Base-by-base conservation (phyloP, 2,888 invertebrate genomes). In the Drosophila borealis region DNA sequence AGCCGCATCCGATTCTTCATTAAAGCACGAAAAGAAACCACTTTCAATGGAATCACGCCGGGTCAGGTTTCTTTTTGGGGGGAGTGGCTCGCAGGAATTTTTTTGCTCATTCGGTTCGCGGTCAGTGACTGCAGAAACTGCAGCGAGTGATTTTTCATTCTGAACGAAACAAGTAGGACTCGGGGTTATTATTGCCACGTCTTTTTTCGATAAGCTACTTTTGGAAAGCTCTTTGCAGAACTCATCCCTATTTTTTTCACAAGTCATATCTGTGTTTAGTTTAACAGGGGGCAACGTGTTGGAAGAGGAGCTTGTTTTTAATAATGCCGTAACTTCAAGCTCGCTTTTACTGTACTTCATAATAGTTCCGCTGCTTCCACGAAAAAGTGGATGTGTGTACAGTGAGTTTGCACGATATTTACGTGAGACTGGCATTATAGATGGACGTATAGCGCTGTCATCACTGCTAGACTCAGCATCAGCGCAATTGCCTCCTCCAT, bases 11-110 rank as follows among this genome's bases (percentile, higher is more conserved):
- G 95, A 94, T 90, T 96, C 96, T 90, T 96, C 96, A 88, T 96
- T 96, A 73, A 96, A 96, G 83, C 96, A 97, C 60, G 97, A 97
- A 94, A 97, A 97, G 91, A 97, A 97, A 19, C 97, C 97, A 80
- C 96, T 96, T 92, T 97, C 97, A 91, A 97, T 97, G 19, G 97
- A 97, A 62, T 96, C 97, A 48, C 97, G 94, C 17, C 97, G 93
- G 36, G 95, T 93, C n/a, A 95, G 92, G n/a, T 90, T 86, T 51
- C 80, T 63, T 75, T 91, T 85, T 34, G 89, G 70, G 2, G 86
- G 90, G 59, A 82, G 78, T 49, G 78, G 14, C n/a, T 87, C 81
- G 59, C 87, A 80, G 63, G 77, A 67, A n/a, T 79, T 82, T 57
- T 90, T 90, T 5, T 87, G 67, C 54, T 91, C 90, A 61, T 84